Evolutionary conservation across 2,113 vertebrate genomes (phyloP), one percentile per base, ranked within the genome.

Genomic region (Prietella phreatophila): DNA sequence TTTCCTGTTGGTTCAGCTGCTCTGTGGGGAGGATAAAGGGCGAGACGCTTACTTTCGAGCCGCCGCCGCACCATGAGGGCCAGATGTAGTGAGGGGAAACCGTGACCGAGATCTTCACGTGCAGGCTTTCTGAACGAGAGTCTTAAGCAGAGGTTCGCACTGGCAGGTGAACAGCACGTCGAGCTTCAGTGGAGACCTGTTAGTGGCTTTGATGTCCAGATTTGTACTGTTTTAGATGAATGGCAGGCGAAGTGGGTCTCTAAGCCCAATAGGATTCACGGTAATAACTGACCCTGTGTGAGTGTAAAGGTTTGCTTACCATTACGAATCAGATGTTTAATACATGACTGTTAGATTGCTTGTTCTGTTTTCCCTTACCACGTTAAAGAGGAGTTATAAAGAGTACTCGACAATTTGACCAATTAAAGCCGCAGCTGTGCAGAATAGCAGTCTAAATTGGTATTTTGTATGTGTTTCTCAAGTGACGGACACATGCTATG

Each of bases 1-100:
- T 90, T 94, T 94, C 89, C 91, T 93, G 94, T 94, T 94, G 93
- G 90, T 94, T 94, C 93, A 95, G 94, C 93, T 94, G 94, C 92
- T 92, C 85, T 79, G 83, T 88, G 47, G 88, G 67, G 87, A 93
- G 89, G 90, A 93, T 89, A 90, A 90, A 93, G 90, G 86, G 79
- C 89, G 89, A 88, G 92, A 91, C 86, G 79, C 86, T 92, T 84
- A 84, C 89, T 90, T 89, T 86, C 92, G 88, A 91, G 85, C 84
- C 90, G 13, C 90, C 88, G 86, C 90, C 87, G 82, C 86, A 76
- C 81, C 2, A 84, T 87, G 88, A 87, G 88, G 86, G 87, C 91
- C 93, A 93, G 93, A 92, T 92, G 92, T 91, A 91, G 86, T 76
- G 50, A 78, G 75, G 33, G 56, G 55, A 88, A 86, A 87, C 36